These are phyloP conservation scores for Schizopygopsis malacanthus DNA, from an alignment of 2,797 vertebrate genomes.

Conservation along the genomic window DNA sequence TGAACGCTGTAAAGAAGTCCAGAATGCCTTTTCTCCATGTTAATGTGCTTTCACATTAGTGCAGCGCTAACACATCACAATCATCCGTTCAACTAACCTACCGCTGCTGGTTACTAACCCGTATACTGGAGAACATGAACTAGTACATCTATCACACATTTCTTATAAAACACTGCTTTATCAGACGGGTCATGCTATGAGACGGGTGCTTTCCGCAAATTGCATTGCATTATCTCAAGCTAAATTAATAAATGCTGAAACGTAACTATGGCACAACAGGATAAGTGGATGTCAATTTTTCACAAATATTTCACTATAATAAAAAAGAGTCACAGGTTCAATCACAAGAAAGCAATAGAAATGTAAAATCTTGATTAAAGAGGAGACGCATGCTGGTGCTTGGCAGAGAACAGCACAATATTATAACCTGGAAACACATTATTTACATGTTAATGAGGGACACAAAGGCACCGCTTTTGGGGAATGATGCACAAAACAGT, in stretches of 20 bases:
- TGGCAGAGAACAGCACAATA: neutral
- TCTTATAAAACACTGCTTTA: neutral
- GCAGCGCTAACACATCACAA: neutral
- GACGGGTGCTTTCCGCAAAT: neutral
- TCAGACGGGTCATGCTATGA: neutral
- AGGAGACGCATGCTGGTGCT: neutral
- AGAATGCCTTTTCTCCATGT: neutral
- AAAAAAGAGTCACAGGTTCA: neutral
- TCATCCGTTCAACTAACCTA: neutral
- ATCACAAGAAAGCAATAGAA: neutral
- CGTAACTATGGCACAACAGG: neutral
- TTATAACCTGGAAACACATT: neutral
- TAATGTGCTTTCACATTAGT: slow-evolving; percentile 63
- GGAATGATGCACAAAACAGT: neutral
- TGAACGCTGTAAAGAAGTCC: slow-evolving; percentile 56
- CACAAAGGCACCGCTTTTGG: slow-evolving; percentile 1
- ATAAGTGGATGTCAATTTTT: fast-evolving
- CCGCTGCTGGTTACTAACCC: neutral
- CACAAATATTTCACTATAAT: neutral
- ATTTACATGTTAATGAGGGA: neutral
- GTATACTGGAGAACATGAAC: too few species aligned
- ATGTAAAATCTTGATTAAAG: neutral
- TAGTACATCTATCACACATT: neutral
- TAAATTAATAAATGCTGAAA: neutral
- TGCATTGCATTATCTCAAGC: neutral